Evolutionary conservation across 2,113 vertebrate genomes (phyloP), one percentile per base, ranked within the genome.

Genomic region (Pitta sordida): DNA sequence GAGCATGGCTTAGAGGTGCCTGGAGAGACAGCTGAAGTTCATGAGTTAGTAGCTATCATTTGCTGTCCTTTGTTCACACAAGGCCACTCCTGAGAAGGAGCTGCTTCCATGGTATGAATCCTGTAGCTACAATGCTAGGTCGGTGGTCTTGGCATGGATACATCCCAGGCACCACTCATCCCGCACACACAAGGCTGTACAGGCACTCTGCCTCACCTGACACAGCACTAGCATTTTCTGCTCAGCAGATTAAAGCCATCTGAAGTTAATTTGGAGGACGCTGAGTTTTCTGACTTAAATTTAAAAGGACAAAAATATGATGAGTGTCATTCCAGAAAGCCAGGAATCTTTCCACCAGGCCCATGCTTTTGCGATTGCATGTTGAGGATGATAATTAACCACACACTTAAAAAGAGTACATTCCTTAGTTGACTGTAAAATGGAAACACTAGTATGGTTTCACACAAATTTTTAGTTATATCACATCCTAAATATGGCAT

Each of bases 131-230:
- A 39, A 23, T 34, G 23, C 74, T 44, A n/a, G 24, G 10, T 20
- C 0, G 0, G 17, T 39, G 60, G 36, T 20, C 20, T 74, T 2
- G 0, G 5, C 1, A 0, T 7, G 26, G 30, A 4, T 43, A 56
- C 48, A 32, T 10, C 32, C 32, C 2, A 2, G 46, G 9, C 23
- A 44, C 21, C 2, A 1, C 22, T 67, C 18, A 27, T 7, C 6
- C 11, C 5, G 4, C 13, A 13, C 2, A 13, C 53, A 15, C 18
- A 41, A 52, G 34, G n/a, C 51, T 23, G 39, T 27, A 9, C 0
- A 1, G 21, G 46, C 36, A 24, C 18, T 32, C n/a, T 53, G 30
- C 32, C 59, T 56, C 41, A 39, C 32, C 79, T 62, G 30, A 32
- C 32, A 37, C 2, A 6, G 41, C 11, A 34, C 36, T 12, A 19